Conservation (phyloP, 2,113 vertebrate species). For the Gobiocypris rarus region DNA sequence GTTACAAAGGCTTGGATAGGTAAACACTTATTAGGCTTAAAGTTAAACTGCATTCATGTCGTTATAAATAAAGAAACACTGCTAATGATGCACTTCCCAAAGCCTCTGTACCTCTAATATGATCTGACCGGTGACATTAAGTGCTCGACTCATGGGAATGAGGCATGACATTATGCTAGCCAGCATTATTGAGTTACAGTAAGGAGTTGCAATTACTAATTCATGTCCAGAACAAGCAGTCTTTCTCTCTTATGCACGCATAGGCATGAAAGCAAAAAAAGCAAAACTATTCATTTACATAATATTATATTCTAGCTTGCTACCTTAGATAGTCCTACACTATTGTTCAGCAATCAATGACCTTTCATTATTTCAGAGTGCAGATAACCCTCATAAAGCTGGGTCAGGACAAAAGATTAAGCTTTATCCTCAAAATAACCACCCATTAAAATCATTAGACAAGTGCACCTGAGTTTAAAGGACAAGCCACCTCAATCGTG, state of each 20-base stretch:
- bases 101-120: background rate
- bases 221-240: constrained; percentile 3
- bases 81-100: background rate
- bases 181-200: constrained; percentile 36
- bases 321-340: background rate
- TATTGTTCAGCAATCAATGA: constrained; percentile 24
- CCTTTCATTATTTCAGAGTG: constrained; percentile 65
- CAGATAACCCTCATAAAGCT: constrained; percentile 61
- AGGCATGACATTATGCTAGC: background rate
- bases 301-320: background rate
- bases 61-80: background rate
- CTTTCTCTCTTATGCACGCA: background rate
- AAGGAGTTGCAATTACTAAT: constrained; percentile 41
- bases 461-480: constrained; percentile 26
- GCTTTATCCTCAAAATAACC: constrained; percentile 47
- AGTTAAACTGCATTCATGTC: background rate
- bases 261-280: background rate
- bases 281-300: background rate
- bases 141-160: background rate
- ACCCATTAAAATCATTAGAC: constrained; percentile 44
- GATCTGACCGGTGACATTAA: constrained; percentile 18
- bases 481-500: background rate
- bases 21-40: background rate
- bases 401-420: constrained; percentile 66
- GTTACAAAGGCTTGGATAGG: background rate